These are phyloP conservation scores for Eupithecia abbreviata DNA, from an alignment of 2,888 invertebrate genomes.

Conservation along the genomic window DNA sequence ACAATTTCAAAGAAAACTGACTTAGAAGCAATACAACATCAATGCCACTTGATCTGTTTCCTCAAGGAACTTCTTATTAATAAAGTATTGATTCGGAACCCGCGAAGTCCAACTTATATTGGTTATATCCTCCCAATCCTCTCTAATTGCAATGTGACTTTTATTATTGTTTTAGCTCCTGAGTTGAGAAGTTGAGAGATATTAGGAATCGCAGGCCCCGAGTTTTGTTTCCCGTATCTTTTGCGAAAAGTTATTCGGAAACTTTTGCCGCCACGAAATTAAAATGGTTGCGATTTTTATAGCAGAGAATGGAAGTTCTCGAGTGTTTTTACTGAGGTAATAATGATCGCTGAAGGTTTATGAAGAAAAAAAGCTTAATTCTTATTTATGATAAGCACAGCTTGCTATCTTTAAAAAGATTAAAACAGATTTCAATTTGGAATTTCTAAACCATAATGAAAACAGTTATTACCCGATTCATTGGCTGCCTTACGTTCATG, in stretches of 20 bases:
- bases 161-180: conserved; percentile 63
- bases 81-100: conserved; percentile 28
- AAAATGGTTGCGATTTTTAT: conserved; percentile 13
- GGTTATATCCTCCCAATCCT: conserved; percentile 52
- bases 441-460: neutral
- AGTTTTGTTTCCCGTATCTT: conserved; percentile 41
- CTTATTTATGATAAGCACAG: neutral
- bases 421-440: neutral
- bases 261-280: conserved; percentile 18
- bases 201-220: conserved; percentile 43
- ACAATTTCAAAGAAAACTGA: conserved; percentile 27
- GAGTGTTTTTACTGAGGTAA: neutral
- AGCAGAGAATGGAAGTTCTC: conserved; percentile 1
- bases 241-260: conserved; percentile 17
- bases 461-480: conserved; percentile 16
- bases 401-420: neutral
- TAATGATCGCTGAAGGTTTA: neutral
- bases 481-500: conserved; percentile 25
- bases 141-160: conserved; percentile 66
- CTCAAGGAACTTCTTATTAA: conserved; percentile 28
- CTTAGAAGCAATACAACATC: conserved; percentile 23
- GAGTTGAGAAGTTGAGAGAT: conserved; percentile 52
- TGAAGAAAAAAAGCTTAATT: neutral
- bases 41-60: conserved; percentile 20
- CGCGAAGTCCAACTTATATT: conserved; percentile 50